Base-by-base conservation (phyloP, 2,113 vertebrate species). In the Zeus faber region DNA sequence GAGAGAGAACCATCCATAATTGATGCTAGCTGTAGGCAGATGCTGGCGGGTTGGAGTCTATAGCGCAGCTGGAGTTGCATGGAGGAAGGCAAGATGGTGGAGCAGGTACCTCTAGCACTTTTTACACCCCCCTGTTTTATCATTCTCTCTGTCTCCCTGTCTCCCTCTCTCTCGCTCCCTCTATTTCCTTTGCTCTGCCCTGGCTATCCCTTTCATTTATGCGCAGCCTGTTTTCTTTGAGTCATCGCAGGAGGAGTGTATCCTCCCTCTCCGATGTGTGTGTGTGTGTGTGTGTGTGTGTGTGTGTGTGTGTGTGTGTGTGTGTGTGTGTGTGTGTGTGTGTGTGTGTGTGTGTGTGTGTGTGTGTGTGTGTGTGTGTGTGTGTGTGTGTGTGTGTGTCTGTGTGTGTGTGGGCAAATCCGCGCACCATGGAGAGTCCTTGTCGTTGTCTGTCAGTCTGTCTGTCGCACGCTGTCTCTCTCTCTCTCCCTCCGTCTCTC, bases 31-130 rank as follows among this genome's bases (percentile, higher is more conserved):
- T 82, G 65, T 80, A 88, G 89, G 90, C 91, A 91, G 88, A 89
- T 90, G 91, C 90, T 91, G 71, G 76, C 74, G 74, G 91, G 82
- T 77, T 89, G 87, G 89, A 87, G 78, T 87, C 82, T 81, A 58
- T n/a, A 82, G 79, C 79, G 79, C 90, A 91, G 91, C 92, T 91
- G 91, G 89, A 83, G 79, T 78, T 91, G 86, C 89, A 90, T 90
- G 91, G 91, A 91, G 87, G 88, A 86, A 83, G 89, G 76, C 86
- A 87, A 84, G 27, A 93, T 93, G 92, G 92, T 92, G 70, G 90
- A 85, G 90, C 91, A 97, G 92, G 92, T 94, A 92, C 85, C 77
- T 67, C 57, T 87, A 65, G 41, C 29, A 25, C 46, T 35, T n/a
- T 8, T 26, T 9, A 37, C 14, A 45, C 25, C 18, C 17, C 47